These are phyloP conservation scores for Dryadula phaetusa DNA, from an alignment of 2,888 invertebrate species.

Conservation along the genomic window DNA sequence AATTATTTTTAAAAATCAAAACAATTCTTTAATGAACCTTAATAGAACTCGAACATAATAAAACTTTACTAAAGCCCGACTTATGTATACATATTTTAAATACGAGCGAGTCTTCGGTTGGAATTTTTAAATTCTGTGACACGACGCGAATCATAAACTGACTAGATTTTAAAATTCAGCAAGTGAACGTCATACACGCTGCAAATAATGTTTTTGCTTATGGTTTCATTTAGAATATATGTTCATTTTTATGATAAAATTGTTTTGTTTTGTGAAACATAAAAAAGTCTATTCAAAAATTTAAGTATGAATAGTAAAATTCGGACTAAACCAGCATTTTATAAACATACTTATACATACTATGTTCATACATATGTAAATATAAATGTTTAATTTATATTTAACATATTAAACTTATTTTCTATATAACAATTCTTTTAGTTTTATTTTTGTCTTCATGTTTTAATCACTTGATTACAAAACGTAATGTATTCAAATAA, in stretches of 20 bases:
- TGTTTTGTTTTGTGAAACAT: background rate
- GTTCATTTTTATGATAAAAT: background rate
- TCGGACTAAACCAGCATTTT: background rate
- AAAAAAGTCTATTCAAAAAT: background rate
- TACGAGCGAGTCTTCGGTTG: background rate
- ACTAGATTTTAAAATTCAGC: background rate
- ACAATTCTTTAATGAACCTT: too few relatives aligned
- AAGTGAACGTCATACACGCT: background rate
- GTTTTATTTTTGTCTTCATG: too few relatives aligned
- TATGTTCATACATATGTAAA: too few relatives aligned
- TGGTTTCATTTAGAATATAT: background rate
- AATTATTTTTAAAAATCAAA: too few relatives aligned
- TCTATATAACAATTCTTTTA: too few relatives aligned
- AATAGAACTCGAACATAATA: too few relatives aligned
- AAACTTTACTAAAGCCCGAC: background rate
- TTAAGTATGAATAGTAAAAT: background rate
- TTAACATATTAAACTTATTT: too few relatives aligned
- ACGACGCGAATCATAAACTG: background rate
- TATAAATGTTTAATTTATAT: too few relatives aligned
- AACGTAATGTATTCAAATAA: too few relatives aligned
- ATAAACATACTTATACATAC: background rate
- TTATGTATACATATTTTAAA: background rate
- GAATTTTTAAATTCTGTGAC: constrained; percentile 7
- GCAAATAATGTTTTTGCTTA: background rate
- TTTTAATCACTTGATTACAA: too few relatives aligned